Evolutionary conservation across 1,140 invertebrate species (phyloP), one percentile per base, ranked within the genome.

Genomic region (Plutomurus gul): DNA sequence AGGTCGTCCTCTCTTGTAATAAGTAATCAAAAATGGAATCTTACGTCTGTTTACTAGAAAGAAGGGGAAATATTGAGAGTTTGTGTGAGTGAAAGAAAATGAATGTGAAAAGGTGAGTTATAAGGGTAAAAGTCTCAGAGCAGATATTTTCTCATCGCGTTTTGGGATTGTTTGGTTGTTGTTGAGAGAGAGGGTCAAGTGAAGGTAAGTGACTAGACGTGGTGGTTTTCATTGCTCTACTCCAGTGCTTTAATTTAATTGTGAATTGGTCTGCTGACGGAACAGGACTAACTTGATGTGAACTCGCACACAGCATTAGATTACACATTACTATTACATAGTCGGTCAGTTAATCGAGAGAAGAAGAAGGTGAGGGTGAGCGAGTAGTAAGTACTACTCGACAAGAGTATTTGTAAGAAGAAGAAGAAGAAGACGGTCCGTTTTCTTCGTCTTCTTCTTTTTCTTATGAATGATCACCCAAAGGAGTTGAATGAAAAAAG

Each of bases 401-500:
- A 10, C 18, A 20, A 27, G 18, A 10, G 8, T 16, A 56, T 11
- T 10, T 22, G 56, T 65, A 65, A 65, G 1, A 25, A 72, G 36
- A 37, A 7, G 25, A n/a, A 6, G 51, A 25, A n/a, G 8, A 4
- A 16, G 40, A 40, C 70, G 36, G 70, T 25, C 18, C 36, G 40
- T 39, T 72, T 39, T 27, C 36, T 39, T 43, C 16, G 70, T 72
- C 16, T 39, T 39, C 16, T 18, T 71, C 36, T 72, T n/a, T n/a
- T n/a, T 40, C 33, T 39, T 76, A 76, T 76, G 75, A 76, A 76
- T 76, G 75, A 76, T 76, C 75, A 76, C 49, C 40, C 20, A 37
- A 71, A 20, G 70, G 70, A 78, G 37, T 72, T 73, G 49, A 73
- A 74, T 56, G 71, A 74, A 79, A 79, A 79, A 79, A 78, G 78